Base-by-base conservation (phyloP, 2,888 invertebrate genomes). In the Caenorhabditis virilis region DNA sequence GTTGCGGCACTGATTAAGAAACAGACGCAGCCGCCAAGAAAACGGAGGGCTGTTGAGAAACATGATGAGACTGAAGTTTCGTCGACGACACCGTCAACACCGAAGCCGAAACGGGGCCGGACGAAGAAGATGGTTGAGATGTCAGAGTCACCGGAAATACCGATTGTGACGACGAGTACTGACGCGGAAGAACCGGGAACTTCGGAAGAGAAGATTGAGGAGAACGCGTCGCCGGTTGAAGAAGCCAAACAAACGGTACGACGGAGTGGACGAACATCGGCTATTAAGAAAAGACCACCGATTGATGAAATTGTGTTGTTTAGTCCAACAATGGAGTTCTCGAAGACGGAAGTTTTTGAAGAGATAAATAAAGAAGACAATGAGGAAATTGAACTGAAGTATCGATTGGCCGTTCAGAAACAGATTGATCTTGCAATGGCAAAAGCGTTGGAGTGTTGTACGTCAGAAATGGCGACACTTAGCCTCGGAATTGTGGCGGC, bases 1-100 rank as follows among this genome's bases (percentile, higher is more conserved):
- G 61, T 69, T 16, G 66, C 72, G 3, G 23, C 13, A n/a, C 38
- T 65, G 26, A 67, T 69, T 20, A 61, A 59, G 39, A 56, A 66
- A 27, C 36, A 53, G 38, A 30, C 33, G 11, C 35, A 35, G 18
- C n/a, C 22, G 18, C 30, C 41, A 33, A 56, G 35, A 48, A 22
- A 36, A 48, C 3, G 35, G 35, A 35, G 18, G 9, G 11, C 6
- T 23, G 33, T n/a, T 11, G 16, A 48, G 48, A 16, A 30, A 16
- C 16, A 47, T 30, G 33, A 49, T 26, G 49, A 54, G 38, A 48
- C 49, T 0, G 64, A 58, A 27, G 54, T 55, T 0, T 54, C 64
- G 7, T 58, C 64, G 1, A 58, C 58, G 25, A 54, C 58, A 1
- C 58, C 57, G 13, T 38, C 58, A 2, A 50, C 58, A 2, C 54